phyloP scores from a whole-genome alignment of 2,113 vertebrate species.

The Aythya baeri region DNA sequence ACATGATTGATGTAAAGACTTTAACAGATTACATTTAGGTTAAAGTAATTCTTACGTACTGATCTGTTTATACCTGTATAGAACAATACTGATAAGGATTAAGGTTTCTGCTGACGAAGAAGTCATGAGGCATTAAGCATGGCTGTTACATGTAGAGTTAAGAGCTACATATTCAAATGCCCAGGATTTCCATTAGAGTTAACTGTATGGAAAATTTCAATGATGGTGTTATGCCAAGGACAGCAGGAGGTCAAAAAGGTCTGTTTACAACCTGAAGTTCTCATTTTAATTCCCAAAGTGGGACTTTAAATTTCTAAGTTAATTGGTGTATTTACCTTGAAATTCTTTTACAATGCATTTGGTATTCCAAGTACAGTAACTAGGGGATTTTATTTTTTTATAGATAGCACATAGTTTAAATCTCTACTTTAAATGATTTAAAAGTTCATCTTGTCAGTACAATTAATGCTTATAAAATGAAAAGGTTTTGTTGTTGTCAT shows the following conservation, averaged over 20 bases:
- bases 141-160: neutral
- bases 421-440: neutral
- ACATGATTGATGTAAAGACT: neutral
- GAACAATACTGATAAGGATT: neutral
- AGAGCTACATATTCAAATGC: neutral
- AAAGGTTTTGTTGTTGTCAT: neutral
- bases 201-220: neutral
- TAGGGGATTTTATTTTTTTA: neutral
- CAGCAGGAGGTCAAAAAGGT: neutral
- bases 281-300: neutral
- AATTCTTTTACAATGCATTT: neutral
- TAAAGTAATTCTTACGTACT: neutral
- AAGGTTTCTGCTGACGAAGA: neutral
- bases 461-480: neutral
- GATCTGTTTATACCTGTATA: neutral
- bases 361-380: neutral
- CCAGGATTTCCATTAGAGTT: neutral
- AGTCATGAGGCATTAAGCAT: neutral
- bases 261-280: neutral
- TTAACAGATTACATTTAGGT: neutral
- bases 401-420: neutral
- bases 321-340: neutral
- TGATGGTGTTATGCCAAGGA: neutral
- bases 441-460: neutral
- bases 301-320: neutral